Base-by-base conservation (phyloP, 2,797 vertebrate species). In the Eospalax fontanierii region DNA sequence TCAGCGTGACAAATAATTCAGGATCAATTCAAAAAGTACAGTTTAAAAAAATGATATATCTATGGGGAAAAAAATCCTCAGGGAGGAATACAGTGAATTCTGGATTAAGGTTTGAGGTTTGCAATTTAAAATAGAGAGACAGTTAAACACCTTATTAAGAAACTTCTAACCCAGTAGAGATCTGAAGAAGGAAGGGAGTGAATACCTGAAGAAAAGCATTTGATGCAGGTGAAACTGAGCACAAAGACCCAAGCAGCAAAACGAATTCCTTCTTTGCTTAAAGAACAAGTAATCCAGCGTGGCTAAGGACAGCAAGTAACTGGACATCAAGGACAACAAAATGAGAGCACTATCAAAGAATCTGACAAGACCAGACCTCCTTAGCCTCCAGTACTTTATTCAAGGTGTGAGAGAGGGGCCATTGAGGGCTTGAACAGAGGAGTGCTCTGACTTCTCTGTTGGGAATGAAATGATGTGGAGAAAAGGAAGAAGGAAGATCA, bases 1-100 rank as follows among this genome's bases (percentile, higher is more conserved):
- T 38, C 80, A 33, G 21, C 63, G 78, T n/a, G 65, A 68, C 15
- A 89, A 66, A 68, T n/a, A 70, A 46, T 10, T 30, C n/a, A 59
- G n/a, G 85, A 95, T 70, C 16, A 85, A 54, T 35, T 30, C 46
- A 88, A 19, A 76, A 79, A 79, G 43, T 87, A n/a, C 6, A 95
- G 50, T 65, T 59, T 87, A 11, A 21, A 22, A 80, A 92, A 9
- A 74, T 54, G 46, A 26, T 66, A 6, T 68, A 75, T 50, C 15
- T 40, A 59, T 57, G 21, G 54, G n/a, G 54, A 16, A 30, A 86
- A 90, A 81, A 70, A 15, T 70, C 68, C 87, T 43, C 73, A 54
- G 30, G 1, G 6, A 93, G 18, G n/a, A 35, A 16, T 43, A 87
- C 1, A 68, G 11, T 19, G 21, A 59, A 28, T 63, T 10, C 73